Conservation (phyloP, 37 sponge, comb jelly and placozoan genomes). For the Beroe forskalii region DNA sequence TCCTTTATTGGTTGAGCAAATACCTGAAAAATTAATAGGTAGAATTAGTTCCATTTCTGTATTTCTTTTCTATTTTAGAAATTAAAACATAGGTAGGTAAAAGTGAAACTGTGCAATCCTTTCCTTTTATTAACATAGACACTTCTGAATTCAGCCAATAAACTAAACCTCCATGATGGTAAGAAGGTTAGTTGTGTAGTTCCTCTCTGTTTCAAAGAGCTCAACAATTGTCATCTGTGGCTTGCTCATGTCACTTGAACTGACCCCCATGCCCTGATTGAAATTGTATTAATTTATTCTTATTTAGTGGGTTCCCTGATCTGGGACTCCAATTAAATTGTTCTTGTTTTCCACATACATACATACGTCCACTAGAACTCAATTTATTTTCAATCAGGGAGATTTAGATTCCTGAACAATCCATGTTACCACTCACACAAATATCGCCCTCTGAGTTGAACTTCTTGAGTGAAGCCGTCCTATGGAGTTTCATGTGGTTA, state of each 20-base stretch:
- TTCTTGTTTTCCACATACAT: too few species aligned
- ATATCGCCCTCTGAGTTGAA: conserved; percentile 37
- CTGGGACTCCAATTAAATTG: too few species aligned
- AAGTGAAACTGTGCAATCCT: too few species aligned
- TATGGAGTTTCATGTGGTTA: not conserved
- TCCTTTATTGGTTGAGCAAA: conserved; percentile 29
- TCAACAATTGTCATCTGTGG: not conserved
- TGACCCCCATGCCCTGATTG: not conserved
- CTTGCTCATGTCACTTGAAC: not conserved
- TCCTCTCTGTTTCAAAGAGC: conserved; percentile 6
- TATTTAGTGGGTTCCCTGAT: too few species aligned
- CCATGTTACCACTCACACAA: conserved; percentile 22
- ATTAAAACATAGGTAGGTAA: too few species aligned
- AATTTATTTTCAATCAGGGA: too few species aligned
- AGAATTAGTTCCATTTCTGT: too few species aligned
- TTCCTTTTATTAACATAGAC: not conserved
- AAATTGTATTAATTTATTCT: too few species aligned
- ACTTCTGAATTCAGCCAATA: not conserved
- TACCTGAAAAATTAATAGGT: not conserved
- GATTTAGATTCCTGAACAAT: too few species aligned
- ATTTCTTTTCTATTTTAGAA: too few species aligned
- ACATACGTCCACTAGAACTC: too few species aligned
- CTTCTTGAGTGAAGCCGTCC: not conserved
- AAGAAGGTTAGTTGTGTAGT: conserved; percentile 18
- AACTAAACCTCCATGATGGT: not conserved